Conservation (phyloP, 2,888 invertebrate species). For the Agonopterix arenella region DNA sequence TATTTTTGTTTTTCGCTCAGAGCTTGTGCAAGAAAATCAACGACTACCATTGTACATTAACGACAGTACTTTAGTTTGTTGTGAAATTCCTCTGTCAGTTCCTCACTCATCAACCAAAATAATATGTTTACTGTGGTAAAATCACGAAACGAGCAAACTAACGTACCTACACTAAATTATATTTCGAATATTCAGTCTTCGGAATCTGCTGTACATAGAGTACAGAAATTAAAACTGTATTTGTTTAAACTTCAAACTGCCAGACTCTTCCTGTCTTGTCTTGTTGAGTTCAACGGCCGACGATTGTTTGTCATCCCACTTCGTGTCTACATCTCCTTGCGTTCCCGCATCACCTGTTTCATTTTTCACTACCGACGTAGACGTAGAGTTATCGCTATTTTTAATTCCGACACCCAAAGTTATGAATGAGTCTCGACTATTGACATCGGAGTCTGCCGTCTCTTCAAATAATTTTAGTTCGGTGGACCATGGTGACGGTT, state of each 20-base stretch:
- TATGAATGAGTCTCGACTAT: conserved; percentile 54
- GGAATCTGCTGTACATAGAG: background rate
- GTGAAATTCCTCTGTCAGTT: background rate
- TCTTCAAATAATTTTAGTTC: conserved; percentile 32
- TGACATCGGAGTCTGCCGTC: conserved; percentile 32
- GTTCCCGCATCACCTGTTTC: conserved; percentile 56
- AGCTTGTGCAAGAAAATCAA: conserved; percentile 29
- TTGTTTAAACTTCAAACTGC: conserved; percentile 1
- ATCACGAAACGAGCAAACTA: background rate
- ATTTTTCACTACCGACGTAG: conserved; percentile 56
- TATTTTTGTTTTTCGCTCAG: conserved; percentile 46
- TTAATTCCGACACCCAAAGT: conserved; percentile 40
- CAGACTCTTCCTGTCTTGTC: conserved; percentile 5
- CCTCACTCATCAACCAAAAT: background rate
- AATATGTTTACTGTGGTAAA: background rate
- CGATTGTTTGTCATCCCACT: conserved; percentile 44
- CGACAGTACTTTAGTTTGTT: background rate
- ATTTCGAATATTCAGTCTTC: background rate
- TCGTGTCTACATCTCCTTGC: conserved; percentile 36
- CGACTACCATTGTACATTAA: conserved; percentile 12
- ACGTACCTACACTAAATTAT: background rate
- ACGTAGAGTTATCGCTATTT: conserved; percentile 41
- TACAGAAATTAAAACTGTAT: background rate
- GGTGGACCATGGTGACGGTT: conserved; percentile 12
- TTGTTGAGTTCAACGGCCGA: conserved; percentile 23